These are phyloP conservation scores for Chrysochloris asiatica DNA, from an alignment of 2,113 vertebrate genomes.

Conservation along the genomic window DNA sequence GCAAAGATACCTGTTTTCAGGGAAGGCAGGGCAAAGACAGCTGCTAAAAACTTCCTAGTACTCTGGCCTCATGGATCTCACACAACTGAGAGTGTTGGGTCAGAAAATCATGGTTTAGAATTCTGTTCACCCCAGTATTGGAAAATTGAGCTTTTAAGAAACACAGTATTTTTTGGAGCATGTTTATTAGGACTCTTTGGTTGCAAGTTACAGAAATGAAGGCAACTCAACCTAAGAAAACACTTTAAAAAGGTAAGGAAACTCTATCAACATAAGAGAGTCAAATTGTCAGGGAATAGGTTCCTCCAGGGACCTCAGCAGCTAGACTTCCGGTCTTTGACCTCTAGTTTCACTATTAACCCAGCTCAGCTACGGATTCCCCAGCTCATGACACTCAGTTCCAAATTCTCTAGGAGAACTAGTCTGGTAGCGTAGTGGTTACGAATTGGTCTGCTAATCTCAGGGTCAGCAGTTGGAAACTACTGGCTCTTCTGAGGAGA, in stretches of 20 bases:
- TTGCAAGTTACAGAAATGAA: constrained; percentile 29
- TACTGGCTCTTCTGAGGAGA: too few relatives aligned
- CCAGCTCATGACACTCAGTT: neutral
- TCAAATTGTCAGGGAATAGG: neutral
- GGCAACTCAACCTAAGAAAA: neutral
- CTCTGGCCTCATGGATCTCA: neutral
- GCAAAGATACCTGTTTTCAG: neutral
- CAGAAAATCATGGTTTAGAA: neutral
- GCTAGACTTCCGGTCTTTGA: neutral
- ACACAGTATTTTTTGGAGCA: neutral
- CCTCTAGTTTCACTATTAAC: neutral
- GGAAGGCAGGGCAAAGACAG: neutral
- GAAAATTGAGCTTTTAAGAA: constrained; percentile 2
- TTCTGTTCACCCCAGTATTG: neutral
- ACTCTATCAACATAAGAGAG: neutral
- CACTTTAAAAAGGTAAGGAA: neutral
- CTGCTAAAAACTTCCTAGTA: neutral
- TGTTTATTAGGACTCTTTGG: constrained; percentile 16
- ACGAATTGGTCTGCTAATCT: too few relatives aligned
- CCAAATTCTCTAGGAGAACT: neutral
- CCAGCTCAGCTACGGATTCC: neutral
- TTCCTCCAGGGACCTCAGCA: neutral
- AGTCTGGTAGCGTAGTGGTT: too few relatives aligned
- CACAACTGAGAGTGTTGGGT: neutral
- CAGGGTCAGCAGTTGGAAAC: too few relatives aligned